phyloP scores from a whole-genome alignment of 2,888 invertebrate genomes.

The Graphium colonna region DNA sequence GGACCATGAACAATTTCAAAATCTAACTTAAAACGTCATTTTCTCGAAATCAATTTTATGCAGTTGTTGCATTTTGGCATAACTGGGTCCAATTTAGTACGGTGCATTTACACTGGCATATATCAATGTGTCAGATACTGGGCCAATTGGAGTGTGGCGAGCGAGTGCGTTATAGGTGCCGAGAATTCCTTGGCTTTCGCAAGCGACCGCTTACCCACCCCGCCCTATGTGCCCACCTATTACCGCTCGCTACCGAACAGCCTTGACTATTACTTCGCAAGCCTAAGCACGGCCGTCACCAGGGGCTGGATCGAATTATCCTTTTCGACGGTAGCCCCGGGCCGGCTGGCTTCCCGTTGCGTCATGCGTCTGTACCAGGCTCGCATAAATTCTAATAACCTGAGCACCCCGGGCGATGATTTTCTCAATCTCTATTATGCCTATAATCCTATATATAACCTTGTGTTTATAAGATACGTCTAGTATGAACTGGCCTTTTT shows the following conservation, averaged over 20 bases:
- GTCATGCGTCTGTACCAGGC: conserved; percentile 30
- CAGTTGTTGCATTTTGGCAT: too few species aligned
- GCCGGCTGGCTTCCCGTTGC: conserved; percentile 28
- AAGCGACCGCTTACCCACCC: conserved; percentile 47
- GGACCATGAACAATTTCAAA: too few species aligned
- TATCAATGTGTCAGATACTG: conserved; percentile 69
- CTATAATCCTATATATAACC: too few species aligned
- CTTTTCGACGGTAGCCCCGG: conserved; percentile 56
- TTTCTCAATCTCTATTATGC: conserved; percentile 72
- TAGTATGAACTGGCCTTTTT: too few species aligned
- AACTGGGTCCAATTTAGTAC: conserved; percentile 34
- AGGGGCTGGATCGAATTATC: conserved; percentile 72
- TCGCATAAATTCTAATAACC: conserved; percentile 73
- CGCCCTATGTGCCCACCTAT: conserved; percentile 71
- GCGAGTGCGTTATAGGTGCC: conserved; percentile 57
- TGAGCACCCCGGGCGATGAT: conserved; percentile 68
- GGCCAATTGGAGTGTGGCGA: conserved; percentile 68
- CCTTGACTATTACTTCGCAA: conserved; percentile 67
- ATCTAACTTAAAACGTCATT: too few species aligned
- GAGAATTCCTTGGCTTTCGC: conserved; percentile 64
- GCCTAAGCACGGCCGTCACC: conserved; percentile 58
- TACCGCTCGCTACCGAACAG: conserved; percentile 71
- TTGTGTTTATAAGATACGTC: too few species aligned
- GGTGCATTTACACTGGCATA: conserved; percentile 50
- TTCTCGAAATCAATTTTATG: too few species aligned